phyloP scores from a whole-genome alignment of 1,140 invertebrate genomes.

The Diorhabda elongata region DNA sequence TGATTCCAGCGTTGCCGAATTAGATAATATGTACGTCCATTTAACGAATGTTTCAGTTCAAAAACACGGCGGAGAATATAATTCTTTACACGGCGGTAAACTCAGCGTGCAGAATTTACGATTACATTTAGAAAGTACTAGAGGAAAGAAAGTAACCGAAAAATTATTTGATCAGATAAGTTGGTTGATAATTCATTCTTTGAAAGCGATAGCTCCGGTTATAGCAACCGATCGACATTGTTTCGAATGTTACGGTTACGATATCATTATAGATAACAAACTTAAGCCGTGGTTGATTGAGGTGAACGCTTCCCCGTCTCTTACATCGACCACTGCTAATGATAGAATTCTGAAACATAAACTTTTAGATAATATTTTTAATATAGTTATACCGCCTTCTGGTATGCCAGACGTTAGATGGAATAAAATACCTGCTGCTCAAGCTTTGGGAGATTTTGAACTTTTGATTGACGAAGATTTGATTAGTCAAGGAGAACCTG shows the following conservation, averaged over 20 bases:
- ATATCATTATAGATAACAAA: slow-evolving; percentile 82
- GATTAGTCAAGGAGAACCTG: slow-evolving; percentile 31
- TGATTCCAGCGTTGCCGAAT: slow-evolving; percentile 64
- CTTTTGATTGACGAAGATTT: slow-evolving; percentile 83
- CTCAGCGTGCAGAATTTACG: slow-evolving; percentile 88
- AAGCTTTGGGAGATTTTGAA: slow-evolving; percentile 84
- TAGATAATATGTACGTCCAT: slow-evolving; percentile 85
- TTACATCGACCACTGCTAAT: slow-evolving; percentile 92
- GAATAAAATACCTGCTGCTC: slow-evolving; percentile 80
- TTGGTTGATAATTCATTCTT: slow-evolving; percentile 84
- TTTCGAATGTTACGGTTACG: slow-evolving; percentile 82
- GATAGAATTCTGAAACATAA: slow-evolving; percentile 95
- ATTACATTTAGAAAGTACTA: slow-evolving; percentile 85
- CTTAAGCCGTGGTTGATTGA: slow-evolving; percentile 80
- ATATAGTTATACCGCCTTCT: slow-evolving; percentile 84
- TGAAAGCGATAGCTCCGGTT: slow-evolving; percentile 72
- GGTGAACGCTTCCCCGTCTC: slow-evolving; percentile 87
- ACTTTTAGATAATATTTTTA: slow-evolving; percentile 91
- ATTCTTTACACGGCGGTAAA: slow-evolving; percentile 91
- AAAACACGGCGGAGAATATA: slow-evolving; percentile 89
- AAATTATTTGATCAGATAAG: slow-evolving; percentile 79
- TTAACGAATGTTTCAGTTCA: slow-evolving; percentile 86
- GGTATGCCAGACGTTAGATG: slow-evolving; percentile 87
- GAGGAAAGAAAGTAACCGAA: slow-evolving; percentile 82
- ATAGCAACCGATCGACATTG: slow-evolving; percentile 76